Evolutionary conservation across 2,797 vertebrate species (phyloP).

Genomic region (Tolypeutes matacus): DNA sequence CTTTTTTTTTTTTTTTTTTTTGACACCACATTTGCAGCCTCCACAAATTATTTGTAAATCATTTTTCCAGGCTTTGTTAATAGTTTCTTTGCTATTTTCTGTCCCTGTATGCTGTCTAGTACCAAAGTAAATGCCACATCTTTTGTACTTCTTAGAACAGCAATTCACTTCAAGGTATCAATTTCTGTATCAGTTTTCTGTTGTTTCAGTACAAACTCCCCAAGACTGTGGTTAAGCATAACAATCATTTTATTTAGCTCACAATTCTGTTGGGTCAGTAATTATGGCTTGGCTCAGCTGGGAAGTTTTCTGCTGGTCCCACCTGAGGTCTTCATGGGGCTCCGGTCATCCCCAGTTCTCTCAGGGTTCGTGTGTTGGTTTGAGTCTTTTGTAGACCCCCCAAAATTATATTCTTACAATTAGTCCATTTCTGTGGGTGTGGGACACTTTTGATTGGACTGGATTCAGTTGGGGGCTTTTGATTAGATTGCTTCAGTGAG

Average conservation of each 20-base stretch:
- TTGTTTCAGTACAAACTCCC: neutral
- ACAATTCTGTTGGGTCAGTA: neutral
- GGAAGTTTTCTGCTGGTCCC: neutral
- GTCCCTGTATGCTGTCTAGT: neutral
- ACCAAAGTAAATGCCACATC: neutral
- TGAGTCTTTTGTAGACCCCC: no score
- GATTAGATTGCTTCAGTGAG: no score
- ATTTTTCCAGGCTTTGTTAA: neutral
- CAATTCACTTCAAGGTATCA: neutral
- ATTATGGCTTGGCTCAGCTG: neutral
- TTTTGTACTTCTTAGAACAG: neutral
- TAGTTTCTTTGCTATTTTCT: neutral
- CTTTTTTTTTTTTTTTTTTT: no score
- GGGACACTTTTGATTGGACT: no score
- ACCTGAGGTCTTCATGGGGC: neutral
- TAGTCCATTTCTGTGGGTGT: no score
- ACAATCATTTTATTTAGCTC: neutral
- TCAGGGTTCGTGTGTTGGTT: neutral
- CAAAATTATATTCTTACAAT: no score
- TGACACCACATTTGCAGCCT: neutral
- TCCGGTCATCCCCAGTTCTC: neutral
- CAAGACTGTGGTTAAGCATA: neutral
- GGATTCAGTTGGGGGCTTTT: no score
- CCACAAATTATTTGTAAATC: neutral
- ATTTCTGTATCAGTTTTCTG: neutral